A percentile compares a stretch with the other conserved stretches of the same genome.
phyloP scores from a whole-genome alignment of 2,113 vertebrate genomes.

The Pipra filicauda region DNA sequence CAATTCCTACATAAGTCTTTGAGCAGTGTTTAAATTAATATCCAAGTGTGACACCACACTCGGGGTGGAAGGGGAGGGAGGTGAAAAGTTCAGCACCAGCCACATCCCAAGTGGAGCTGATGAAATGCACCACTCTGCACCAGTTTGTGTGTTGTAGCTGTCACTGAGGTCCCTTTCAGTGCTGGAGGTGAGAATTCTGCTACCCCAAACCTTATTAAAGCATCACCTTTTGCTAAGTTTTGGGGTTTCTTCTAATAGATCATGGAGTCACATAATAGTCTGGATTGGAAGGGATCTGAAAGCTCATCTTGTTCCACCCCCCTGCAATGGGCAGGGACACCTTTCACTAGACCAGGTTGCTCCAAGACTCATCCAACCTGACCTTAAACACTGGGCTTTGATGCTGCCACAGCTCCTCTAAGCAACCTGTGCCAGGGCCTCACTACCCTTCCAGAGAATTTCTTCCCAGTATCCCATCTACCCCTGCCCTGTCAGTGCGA shows the following conservation, averaged over 20 bases:
- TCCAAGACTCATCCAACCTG: not conserved
- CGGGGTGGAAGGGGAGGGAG: not conserved
- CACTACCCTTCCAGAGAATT: not conserved
- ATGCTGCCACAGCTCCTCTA: not conserved
- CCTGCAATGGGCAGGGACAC: not conserved
- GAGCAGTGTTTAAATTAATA: not conserved
- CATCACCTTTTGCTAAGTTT: not conserved
- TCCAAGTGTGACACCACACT: not conserved
- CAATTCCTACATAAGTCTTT: rapidly evolving
- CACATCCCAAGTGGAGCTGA: not conserved
- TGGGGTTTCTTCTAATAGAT: rapidly evolving
- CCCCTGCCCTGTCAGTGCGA: not conserved
- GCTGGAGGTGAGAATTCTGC: not conserved
- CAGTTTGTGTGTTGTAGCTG: not conserved
- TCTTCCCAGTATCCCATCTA: not conserved
- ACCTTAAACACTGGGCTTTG: not conserved
- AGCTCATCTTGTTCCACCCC: too few relatives aligned
- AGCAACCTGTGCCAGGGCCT: not conserved
- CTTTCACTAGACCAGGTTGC: not conserved
- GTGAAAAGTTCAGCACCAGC: not conserved
- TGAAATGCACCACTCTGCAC: not conserved
- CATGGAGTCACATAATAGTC: not conserved
- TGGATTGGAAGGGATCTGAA: not conserved
- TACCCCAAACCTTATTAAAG: not conserved
- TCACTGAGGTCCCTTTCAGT: not conserved